Evolutionary conservation across 2,888 invertebrate species (phyloP), one percentile per base, ranked within the genome.

Genomic region (Thera britannica): DNA sequence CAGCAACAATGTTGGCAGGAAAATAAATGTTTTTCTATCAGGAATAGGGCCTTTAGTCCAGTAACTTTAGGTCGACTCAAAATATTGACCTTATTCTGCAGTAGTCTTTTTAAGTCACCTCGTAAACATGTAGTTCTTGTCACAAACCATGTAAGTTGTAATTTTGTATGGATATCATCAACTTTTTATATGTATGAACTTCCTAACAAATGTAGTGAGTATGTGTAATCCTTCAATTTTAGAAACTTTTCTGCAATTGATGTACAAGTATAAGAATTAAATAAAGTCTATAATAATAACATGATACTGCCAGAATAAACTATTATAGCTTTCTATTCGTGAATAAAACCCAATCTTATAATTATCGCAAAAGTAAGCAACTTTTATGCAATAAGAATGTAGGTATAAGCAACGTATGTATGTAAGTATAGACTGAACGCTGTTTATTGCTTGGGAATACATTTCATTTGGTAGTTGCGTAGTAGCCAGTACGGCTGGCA

Each of bases 401-500:
- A 7, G 3, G 9, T 9, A 44, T 9, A 38, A 23, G 57, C 57
- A 57, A 41, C 9, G 12, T 57, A 9, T 57, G 8, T 41, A 23
- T 23, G 41, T 49, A 63, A 38, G 51, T 41, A 64, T 52, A 58
- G 54, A 59, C 58, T 58, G 64, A 58, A 41, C n/a, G 64, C 58
- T 64, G 46, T 64, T 49, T 9, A 44, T 64, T 51, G 41, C 57
- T 57, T 57, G 35, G 1, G 51, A 52, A 56, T 46, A 9, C 9
- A 62, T 51, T 9, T 58, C 9, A 6, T 60, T 65, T 44, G 74
- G 67, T 79, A 77, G 74, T 74, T 75, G 62, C 74, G 65, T 75
- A 72, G 69, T 70, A 2, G 9, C 23, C 23, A 23, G 23, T 23
- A 23, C 23, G 23, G 23, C 23, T 23, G 23, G 23, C 23, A 23